Evolutionary conservation across 2,113 vertebrate genomes (phyloP).

Genomic region (Empidonax traillii): DNA sequence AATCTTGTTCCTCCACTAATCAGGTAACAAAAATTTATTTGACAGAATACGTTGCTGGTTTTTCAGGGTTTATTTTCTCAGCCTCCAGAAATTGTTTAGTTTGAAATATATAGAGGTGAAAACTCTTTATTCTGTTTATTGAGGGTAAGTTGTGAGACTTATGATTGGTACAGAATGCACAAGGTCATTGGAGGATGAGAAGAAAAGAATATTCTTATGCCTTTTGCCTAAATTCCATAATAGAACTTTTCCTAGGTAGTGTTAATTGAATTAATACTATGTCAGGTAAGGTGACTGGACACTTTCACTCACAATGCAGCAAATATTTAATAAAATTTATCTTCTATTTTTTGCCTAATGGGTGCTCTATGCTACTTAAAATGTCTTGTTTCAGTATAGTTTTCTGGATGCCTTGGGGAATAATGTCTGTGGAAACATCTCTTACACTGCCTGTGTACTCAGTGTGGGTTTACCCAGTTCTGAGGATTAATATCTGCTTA

Average conservation of each 20-base stretch:
- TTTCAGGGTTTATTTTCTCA: background rate
- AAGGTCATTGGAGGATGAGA: background rate
- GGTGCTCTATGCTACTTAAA: rapidly evolving
- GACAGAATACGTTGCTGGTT: background rate
- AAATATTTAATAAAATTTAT: background rate
- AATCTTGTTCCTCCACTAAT: background rate
- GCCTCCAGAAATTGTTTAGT: background rate
- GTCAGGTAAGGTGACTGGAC: background rate
- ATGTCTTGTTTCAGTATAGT: background rate
- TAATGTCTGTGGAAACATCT: background rate
- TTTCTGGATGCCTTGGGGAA: background rate
- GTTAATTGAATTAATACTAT: background rate
- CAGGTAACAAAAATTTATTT: background rate
- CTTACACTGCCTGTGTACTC: background rate
- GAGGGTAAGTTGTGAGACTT: background rate
- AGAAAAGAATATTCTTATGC: background rate
- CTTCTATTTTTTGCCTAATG: background rate
- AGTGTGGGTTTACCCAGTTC: background rate
- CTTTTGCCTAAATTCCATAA: background rate
- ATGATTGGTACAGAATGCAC: background rate
- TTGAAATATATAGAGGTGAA: background rate
- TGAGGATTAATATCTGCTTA: background rate
- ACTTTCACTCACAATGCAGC: background rate
- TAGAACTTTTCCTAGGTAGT: background rate
- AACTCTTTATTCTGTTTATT: background rate